phyloP scores from a whole-genome alignment of 2,888 invertebrate genomes.

The Zaprionus lineosus region DNA sequence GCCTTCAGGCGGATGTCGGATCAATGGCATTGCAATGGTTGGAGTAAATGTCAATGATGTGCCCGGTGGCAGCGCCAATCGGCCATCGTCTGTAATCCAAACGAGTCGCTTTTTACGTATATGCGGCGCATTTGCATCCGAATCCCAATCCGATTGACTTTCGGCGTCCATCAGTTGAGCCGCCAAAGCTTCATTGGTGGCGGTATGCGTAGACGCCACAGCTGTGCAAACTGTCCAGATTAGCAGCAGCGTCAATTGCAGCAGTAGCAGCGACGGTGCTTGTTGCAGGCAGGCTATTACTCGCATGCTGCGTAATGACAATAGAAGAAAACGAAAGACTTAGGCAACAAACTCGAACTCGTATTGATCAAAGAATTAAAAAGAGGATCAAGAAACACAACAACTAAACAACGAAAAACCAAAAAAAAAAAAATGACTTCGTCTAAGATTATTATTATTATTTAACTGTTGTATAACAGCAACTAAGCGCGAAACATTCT shows the following conservation, averaged over 20 bases:
- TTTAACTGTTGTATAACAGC: slow-evolving; percentile 70
- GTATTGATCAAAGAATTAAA: too few species aligned
- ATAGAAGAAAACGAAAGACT: slow-evolving; percentile 54
- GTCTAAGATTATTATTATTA: slow-evolving; percentile 49
- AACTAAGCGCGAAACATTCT: slow-evolving; percentile 19
- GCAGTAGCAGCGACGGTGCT: too few species aligned
- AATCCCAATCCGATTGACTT: slow-evolving; percentile 15
- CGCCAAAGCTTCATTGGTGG: slow-evolving; percentile 38
- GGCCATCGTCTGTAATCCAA: slow-evolving; percentile 93
- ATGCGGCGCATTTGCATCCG: slow-evolving; percentile 83
- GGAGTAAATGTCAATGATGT: slow-evolving; percentile 91
- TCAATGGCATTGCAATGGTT: slow-evolving; percentile 91
- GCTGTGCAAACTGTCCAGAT: slow-evolving; percentile 38
- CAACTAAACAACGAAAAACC: slow-evolving; percentile 21
- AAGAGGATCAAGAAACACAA: neutral
- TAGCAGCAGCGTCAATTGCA: slow-evolving; percentile 13
- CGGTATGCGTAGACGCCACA: slow-evolving; percentile 27
- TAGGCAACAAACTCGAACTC: slow-evolving; percentile 43
- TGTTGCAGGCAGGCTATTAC: slow-evolving; percentile 4
- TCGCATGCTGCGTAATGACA: slow-evolving; percentile 41
- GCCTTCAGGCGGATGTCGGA: slow-evolving; percentile 92
- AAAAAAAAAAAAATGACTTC: slow-evolving; percentile 21
- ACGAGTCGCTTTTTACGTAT: slow-evolving; percentile 91
- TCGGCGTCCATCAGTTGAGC: slow-evolving; percentile 57
- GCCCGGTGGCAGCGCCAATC: slow-evolving; percentile 92